Evolutionary conservation across 2,797 vertebrate species (phyloP).

Genomic region (Apodemus agrarius): DNA sequence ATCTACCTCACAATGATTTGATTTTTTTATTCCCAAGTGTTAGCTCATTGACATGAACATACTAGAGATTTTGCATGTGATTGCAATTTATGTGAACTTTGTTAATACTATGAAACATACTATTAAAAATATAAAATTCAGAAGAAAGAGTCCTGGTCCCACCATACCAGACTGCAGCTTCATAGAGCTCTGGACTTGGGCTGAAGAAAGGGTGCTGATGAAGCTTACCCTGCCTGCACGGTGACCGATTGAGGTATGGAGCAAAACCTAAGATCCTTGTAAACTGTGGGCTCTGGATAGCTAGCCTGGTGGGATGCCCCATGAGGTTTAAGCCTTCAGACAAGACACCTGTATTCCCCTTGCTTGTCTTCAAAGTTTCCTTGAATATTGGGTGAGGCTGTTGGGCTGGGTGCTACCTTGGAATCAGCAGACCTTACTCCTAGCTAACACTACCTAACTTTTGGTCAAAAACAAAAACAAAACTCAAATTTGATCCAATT

Average conservation of each 20-base stretch:
- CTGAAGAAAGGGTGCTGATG: background rate
- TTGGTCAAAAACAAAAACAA: background rate
- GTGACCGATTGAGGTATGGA: background rate
- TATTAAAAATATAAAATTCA: background rate
- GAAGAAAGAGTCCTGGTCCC: background rate
- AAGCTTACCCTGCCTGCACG: background rate
- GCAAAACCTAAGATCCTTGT: background rate
- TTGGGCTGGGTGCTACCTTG: background rate
- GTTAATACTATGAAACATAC: background rate
- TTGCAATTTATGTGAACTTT: background rate
- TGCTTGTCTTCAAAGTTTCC: background rate
- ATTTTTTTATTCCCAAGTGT: background rate
- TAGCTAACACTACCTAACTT: background rate
- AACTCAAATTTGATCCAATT: background rate
- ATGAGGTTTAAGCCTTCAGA: background rate
- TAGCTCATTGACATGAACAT: background rate
- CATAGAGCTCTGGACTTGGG: background rate
- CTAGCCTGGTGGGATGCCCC: background rate
- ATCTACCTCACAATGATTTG: background rate
- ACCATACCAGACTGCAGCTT: no score
- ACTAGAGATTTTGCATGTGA: background rate
- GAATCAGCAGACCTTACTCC: background rate
- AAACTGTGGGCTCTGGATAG: background rate
- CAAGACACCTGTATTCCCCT: background rate
- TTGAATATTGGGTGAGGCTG: background rate